phyloP scores from a whole-genome alignment of 2,888 invertebrate species.

The Ditylenchus weischeri region DNA sequence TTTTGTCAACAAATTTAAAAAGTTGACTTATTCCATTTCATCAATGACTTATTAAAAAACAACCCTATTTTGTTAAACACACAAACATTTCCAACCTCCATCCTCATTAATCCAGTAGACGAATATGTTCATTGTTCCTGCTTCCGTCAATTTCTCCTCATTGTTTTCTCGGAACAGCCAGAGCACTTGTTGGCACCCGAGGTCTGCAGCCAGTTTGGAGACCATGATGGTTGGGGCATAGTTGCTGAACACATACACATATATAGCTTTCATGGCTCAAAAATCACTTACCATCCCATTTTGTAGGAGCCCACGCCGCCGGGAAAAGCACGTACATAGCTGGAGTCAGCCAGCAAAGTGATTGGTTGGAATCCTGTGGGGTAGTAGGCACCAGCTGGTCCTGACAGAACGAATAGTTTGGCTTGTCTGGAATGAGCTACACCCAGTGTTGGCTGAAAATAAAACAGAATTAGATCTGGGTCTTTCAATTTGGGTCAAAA shows the following conservation, averaged over 20 bases:
- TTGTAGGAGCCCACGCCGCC: conserved; percentile 87
- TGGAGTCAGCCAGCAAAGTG: conserved; percentile 80
- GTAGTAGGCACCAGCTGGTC: conserved; percentile 90
- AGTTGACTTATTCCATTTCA: too few species aligned
- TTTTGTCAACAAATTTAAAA: too few species aligned
- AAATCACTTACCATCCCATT: conserved; percentile 79
- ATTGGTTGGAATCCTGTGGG: conserved; percentile 70
- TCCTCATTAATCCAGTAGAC: conserved; percentile 79
- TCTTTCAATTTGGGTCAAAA: background rate
- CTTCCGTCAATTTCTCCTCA: conserved; percentile 90
- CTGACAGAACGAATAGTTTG: conserved; percentile 84
- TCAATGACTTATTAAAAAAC: background rate
- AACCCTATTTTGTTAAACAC: background rate
- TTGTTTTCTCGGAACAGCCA: conserved; percentile 94
- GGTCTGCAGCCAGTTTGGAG: conserved; percentile 71
- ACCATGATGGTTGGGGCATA: conserved; percentile 65
- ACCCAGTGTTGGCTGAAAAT: conserved; percentile 67
- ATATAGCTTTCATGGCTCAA: background rate
- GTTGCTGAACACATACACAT: conserved; percentile 59
- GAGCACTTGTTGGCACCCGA: conserved; percentile 83
- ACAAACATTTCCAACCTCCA: conserved; percentile 69
- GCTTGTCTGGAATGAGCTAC: conserved; percentile 83
- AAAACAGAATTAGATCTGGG: background rate
- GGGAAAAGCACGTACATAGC: conserved; percentile 75
- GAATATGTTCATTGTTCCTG: conserved; percentile 97